Percentiles rank a stretch among this genome's conserved stretches.
phyloP scores from a whole-genome alignment of 2,888 invertebrate genomes.

The Macrosoma leucophasiata region DNA sequence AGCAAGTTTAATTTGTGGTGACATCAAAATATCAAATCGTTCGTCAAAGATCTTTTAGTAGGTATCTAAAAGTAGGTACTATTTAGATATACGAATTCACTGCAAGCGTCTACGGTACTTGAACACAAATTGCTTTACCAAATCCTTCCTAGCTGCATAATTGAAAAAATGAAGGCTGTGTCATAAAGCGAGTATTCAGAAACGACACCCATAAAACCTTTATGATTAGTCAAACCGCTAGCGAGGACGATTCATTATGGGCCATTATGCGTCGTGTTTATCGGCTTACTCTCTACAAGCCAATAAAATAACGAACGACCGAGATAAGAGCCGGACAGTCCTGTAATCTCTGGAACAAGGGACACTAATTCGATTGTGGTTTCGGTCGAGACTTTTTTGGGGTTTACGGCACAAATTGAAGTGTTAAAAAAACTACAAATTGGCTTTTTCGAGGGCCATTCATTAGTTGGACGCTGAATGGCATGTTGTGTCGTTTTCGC shows the following conservation, averaged over 20 bases:
- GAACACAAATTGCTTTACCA: too few relatives aligned
- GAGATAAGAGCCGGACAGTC: slow-evolving; percentile 73
- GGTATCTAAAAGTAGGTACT: too few relatives aligned
- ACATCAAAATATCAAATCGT: too few relatives aligned
- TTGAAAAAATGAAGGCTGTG: slow-evolving; percentile 34
- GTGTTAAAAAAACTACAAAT: slow-evolving; percentile 75
- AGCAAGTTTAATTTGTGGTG: too few relatives aligned
- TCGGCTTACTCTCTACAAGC: slow-evolving; percentile 73
- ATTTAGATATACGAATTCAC: too few relatives aligned
- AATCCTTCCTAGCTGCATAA: too few relatives aligned
- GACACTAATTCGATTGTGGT: slow-evolving; percentile 77
- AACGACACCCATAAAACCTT: slow-evolving; percentile 69
- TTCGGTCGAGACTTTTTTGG: slow-evolving; percentile 70
- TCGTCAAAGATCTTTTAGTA: too few relatives aligned
- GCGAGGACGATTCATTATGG: slow-evolving; percentile 72
- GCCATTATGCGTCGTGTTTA: slow-evolving; percentile 74
- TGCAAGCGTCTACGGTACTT: too few relatives aligned
- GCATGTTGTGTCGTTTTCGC: slow-evolving; percentile 71
- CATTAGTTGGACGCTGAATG: slow-evolving; percentile 69
- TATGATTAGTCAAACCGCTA: slow-evolving; percentile 72
- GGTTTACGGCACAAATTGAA: slow-evolving; percentile 74
- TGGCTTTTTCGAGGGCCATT: slow-evolving; percentile 69
- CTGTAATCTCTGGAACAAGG: slow-evolving; percentile 75
- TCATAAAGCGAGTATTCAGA: slow-evolving; percentile 56
- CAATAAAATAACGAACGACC: slow-evolving; percentile 76